A percentile compares a stretch with the other conserved stretches of the same genome.
phyloP scores from a whole-genome alignment of 1,140 invertebrate genomes.

The Procambarus clarkii region DNA sequence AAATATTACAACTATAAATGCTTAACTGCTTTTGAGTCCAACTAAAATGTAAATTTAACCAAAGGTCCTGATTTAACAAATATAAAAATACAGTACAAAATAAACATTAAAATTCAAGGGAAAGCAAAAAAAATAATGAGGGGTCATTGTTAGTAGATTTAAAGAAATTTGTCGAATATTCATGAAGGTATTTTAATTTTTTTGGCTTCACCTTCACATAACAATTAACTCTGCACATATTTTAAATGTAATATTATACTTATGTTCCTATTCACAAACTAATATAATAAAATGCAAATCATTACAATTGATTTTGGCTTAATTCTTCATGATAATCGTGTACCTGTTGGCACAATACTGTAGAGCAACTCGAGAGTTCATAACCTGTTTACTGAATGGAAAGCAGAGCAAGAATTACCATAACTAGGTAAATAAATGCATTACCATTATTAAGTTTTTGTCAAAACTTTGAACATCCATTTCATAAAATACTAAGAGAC shows the following conservation, averaged over 20 bases:
- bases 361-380: too few relatives aligned
- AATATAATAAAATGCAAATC: neutral
- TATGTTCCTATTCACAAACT: neutral
- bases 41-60: constrained; percentile 4
- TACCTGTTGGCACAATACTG: neutral
- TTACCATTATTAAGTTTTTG: neutral
- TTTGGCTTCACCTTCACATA: neutral
- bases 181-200: too few relatives aligned
- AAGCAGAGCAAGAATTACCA: too few relatives aligned
- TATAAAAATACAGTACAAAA: neutral
- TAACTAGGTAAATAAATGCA: neutral
- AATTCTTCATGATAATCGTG: neutral
- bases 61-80: neutral
- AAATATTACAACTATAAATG: constrained; percentile 17
- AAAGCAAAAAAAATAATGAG: neutral
- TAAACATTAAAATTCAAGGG: neutral
- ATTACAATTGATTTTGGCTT: neutral
- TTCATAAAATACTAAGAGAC: neutral
- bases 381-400: too few relatives aligned
- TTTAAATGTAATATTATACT: neutral
- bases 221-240: neutral
- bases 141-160: neutral
- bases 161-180: neutral
- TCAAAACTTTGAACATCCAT: neutral
- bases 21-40: constrained; percentile 10